phyloP scores from a whole-genome alignment of 2,797 vertebrate species.

The Helicolenus hilgendorfi region DNA sequence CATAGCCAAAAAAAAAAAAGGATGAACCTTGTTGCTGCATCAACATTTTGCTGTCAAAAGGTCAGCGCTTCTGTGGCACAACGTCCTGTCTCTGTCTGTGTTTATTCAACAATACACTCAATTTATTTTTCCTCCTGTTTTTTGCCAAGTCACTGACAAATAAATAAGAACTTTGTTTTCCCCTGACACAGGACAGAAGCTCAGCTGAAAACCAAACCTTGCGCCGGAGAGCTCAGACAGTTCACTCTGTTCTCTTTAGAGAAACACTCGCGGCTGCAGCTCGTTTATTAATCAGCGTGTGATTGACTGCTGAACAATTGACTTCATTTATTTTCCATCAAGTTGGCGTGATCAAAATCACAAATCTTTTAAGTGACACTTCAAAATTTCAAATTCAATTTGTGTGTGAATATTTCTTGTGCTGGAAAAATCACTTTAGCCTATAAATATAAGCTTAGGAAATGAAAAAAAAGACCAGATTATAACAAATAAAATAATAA shows the following conservation, averaged over 20 bases:
- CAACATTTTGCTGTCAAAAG: not conserved
- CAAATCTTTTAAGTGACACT: not conserved
- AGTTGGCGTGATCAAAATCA: not conserved
- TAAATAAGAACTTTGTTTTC: not conserved
- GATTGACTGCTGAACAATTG: not conserved
- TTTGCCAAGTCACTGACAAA: not conserved
- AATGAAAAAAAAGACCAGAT: not conserved
- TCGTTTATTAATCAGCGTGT: not conserved
- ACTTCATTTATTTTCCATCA: not conserved
- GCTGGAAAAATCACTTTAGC: not conserved
- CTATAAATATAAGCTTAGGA: not conserved
- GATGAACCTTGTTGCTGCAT: not conserved
- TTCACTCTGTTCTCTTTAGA: not conserved
- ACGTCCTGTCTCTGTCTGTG: not conserved
- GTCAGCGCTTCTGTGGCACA: not conserved
- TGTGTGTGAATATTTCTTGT: not conserved
- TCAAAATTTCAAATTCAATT: not conserved
- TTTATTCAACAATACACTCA: not conserved
- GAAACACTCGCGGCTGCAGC: not conserved
- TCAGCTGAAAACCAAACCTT: not conserved
- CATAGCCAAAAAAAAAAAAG: not conserved
- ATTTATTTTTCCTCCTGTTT: not conserved
- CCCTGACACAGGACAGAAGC: not conserved
- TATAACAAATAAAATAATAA: not conserved
- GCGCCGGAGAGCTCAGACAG: too few species aligned